Evolutionary conservation across 2,888 invertebrate species (phyloP), one percentile per base, ranked within the genome.

Genomic region (Chrysodeixis includens): DNA sequence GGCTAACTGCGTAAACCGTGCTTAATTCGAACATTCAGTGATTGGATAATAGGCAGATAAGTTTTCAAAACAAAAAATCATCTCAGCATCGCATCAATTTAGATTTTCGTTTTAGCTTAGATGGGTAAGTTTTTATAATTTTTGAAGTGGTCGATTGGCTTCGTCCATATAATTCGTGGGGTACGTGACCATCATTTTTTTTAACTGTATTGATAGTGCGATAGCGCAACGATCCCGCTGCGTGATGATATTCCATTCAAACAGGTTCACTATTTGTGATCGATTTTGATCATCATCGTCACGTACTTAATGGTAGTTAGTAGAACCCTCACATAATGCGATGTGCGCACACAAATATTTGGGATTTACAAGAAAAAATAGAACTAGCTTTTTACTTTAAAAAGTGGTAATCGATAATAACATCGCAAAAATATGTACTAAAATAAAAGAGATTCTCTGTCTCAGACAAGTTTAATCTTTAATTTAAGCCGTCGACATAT

Each of bases 161-260:
- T 84, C 85, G 86, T 86, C 91, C 89, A 91, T 92, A 88, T 91
- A 92, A 92, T 92, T 93, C 90, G 92, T 91, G 90, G 88, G 81
- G 86, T 88, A 93, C 93, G 94, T 93, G 93, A 93, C 90, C 81
- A 89, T 90, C 83, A 84, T 87, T 90, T 91, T 90, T 89, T 87
- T 84, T 74, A 62, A 72, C 73, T 67, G 73, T 78, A 64, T 75
- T 56, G 60, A 78, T 79, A 82, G 76, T 81, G 76, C 68, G 81
- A 79, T 79, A 84, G 85, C 81, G 86, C 84, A 83, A 82, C 86
- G 85, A 85, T 85, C 80, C 78, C 75, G 78, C 82, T 77, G 78
- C 90, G 88, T 90, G 90, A 92, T 90, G 85, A 92, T 90, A 91
- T 91, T 91, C 86, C 84, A 81, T 83, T 85, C 82, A 87, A 87